Evolutionary conservation across 64 coral and sea anemone species (phyloP), one percentile per base, ranked within the genome.

Genomic region (Pocillopora verrucosa): DNA sequence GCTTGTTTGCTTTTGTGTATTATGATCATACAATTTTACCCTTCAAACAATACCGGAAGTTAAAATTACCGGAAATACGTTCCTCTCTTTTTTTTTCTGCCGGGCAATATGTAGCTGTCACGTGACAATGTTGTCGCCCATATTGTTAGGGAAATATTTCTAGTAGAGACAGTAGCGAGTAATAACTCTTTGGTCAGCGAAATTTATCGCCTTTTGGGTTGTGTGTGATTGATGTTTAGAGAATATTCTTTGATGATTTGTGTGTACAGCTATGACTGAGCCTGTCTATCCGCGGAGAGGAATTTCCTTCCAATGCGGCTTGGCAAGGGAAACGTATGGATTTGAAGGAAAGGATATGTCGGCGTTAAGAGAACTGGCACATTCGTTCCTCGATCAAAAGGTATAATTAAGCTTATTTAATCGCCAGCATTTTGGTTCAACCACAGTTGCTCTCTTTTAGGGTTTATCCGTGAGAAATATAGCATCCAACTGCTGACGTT

Each of bases 351-450:
- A 87, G 77, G 91, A 93, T 67, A 80, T 96, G 62, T 87, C 83
- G 63, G 88, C 88, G 38, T 70, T 96, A 69, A 96, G 91, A 37
- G 95, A 96, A 87, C 91, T 96, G 25, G 91, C 95, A 36, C 93
- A 92, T 51, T 96, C 95, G 11, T 96, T 96, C 76, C 84, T 96
- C 51, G 95, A 96, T 30, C 95, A 96, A 60, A 96, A 96, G 95
- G 95, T 96, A 89, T 26, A 61, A 16, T 73, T 64, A 60, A 79
- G 57, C 76, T 61, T 62, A 61, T 76, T 14, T 76, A 41, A 75
- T 14, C 57, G 26, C 59, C 69, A 72, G 19, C 56, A 12, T 58
- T 41, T 20, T 72, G 15, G 11, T 70, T 25, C 57, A 72, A 56
- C 17, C 58, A 16, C 63, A 56, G 82, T 25, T 85, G 37, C 65